phyloP scores from a whole-genome alignment of 2,888 invertebrate genomes.

The Diplazon laetatorius region DNA sequence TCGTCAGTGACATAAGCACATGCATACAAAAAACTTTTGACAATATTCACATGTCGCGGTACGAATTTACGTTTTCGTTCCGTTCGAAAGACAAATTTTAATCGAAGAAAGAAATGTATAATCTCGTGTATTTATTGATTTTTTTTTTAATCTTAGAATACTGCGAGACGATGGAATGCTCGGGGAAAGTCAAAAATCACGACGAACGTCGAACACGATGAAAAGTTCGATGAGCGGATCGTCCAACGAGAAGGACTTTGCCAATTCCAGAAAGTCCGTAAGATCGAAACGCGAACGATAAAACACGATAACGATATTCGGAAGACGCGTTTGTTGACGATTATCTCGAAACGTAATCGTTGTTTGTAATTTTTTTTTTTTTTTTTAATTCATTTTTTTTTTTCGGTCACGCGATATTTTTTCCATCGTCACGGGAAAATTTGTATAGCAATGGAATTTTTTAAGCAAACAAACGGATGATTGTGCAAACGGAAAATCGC shows the following conservation, averaged over 20 bases:
- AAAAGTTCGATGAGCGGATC: slow-evolving; percentile 13
- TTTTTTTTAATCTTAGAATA: slow-evolving; percentile 21
- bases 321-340: not conserved
- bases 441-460: slow-evolving; percentile 11
- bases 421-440: not conserved
- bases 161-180: slow-evolving; percentile 28
- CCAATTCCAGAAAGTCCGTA: slow-evolving; percentile 40
- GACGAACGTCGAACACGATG: slow-evolving; percentile 24
- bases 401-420: not conserved
- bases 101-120: too few relatives aligned
- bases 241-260: slow-evolving; percentile 20
- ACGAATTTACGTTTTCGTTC: too few relatives aligned
- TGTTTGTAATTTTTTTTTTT: slow-evolving; percentile 1
- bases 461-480: not conserved
- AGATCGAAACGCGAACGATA: slow-evolving; percentile 24
- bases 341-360: slow-evolving; percentile 16
- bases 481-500: not conserved
- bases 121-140: too few relatives aligned
- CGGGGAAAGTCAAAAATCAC: slow-evolving; percentile 27
- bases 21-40: slow-evolving; percentile 67
- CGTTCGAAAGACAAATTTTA: too few relatives aligned
- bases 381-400: not conserved
- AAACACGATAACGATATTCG: not conserved
- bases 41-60: slow-evolving; percentile 65
- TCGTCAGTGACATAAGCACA: slow-evolving; percentile 60